phyloP scores from a whole-genome alignment of 2,888 invertebrate genomes.

The Hirtodrosophila confusa region DNA sequence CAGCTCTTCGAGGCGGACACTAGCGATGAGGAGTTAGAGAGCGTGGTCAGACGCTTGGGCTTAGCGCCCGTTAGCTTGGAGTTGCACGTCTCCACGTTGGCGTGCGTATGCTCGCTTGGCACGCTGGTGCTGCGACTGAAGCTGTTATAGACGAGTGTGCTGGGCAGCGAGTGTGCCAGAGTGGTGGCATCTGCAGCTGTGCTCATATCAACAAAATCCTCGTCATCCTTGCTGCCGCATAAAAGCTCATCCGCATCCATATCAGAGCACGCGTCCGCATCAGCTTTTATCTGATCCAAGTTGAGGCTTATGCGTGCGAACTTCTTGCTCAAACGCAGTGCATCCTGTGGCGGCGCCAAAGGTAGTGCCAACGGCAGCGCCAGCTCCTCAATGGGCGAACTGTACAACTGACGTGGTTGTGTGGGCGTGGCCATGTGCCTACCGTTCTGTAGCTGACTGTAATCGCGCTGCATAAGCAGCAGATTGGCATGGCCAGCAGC shows the following conservation, averaged over 20 bases:
- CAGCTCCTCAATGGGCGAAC: slow-evolving; percentile 80
- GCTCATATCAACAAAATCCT: slow-evolving; percentile 24
- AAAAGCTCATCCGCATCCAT: slow-evolving; percentile 54
- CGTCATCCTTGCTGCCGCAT: slow-evolving; percentile 36
- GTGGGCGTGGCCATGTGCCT: slow-evolving; percentile 52
- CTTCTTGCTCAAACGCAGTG: slow-evolving; percentile 75
- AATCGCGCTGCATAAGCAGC: slow-evolving; percentile 75
- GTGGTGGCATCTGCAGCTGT: slow-evolving; percentile 30
- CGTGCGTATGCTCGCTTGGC: slow-evolving; percentile 43
- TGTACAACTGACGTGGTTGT: slow-evolving; percentile 76
- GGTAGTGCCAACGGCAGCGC: slow-evolving; percentile 23
- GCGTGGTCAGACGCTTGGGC: slow-evolving; percentile 80
- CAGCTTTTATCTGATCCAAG: slow-evolving; percentile 79
- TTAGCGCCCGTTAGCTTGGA: slow-evolving; percentile 80
- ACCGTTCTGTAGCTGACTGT: slow-evolving; percentile 69
- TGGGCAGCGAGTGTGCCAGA: slow-evolving; percentile 76
- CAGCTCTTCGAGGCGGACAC: slow-evolving; percentile 68
- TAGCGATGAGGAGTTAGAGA: slow-evolving; percentile 74
- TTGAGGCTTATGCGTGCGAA: slow-evolving; percentile 82
- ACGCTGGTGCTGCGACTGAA: slow-evolving; percentile 68
- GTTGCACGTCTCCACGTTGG: slow-evolving; percentile 43
- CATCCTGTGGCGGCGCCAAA: slow-evolving; percentile 59
- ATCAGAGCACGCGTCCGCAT: slow-evolving; percentile 48
- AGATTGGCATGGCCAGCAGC: slow-evolving; percentile 54
- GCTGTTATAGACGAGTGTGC: slow-evolving; percentile 60